A percentile compares a stretch with the other conserved stretches of the same genome.
Evolutionary conservation across 2,888 invertebrate species (phyloP).

Genomic region (Beris chalybata): DNA sequence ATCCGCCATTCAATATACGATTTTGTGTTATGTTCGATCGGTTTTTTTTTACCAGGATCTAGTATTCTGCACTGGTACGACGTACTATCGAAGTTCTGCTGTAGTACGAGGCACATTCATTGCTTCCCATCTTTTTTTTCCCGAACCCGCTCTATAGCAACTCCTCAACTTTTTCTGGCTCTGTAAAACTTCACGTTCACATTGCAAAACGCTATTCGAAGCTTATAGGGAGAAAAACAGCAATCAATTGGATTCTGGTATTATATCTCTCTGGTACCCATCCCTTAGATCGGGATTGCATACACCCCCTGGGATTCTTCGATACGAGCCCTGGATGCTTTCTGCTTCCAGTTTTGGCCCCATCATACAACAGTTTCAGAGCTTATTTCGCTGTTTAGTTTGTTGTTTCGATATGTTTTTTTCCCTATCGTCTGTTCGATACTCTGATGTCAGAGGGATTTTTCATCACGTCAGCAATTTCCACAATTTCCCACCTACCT

Average conservation of each 20-base stretch:
- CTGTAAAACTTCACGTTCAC: slow-evolving; percentile 5
- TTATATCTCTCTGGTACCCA: slow-evolving; percentile 21
- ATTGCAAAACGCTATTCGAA: slow-evolving; percentile 34
- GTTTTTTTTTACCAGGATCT: slow-evolving; percentile 16
- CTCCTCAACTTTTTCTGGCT: background rate
- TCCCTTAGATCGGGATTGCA: slow-evolving; percentile 1
- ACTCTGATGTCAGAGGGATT: slow-evolving; percentile 37
- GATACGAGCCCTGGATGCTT: slow-evolving; percentile 6
- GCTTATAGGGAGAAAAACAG: slow-evolving; percentile 36
- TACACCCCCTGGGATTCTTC: background rate
- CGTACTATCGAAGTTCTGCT: slow-evolving; percentile 1
- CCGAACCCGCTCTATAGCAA: slow-evolving; percentile 6
- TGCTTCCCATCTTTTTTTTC: slow-evolving; percentile 31
- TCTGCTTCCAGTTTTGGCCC: slow-evolving; percentile 33
- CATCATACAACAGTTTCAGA: slow-evolving; percentile 37
- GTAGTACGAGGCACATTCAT: slow-evolving; percentile 22
- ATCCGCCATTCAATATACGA: slow-evolving; percentile 31
- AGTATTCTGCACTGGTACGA: slow-evolving; percentile 14
- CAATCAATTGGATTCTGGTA: slow-evolving; percentile 38
- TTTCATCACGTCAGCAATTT: slow-evolving; percentile 45
- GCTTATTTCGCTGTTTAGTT: slow-evolving; percentile 36
- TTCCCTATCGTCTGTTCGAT: slow-evolving; percentile 27
- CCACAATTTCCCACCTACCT: slow-evolving; percentile 40
- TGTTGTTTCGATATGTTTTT: slow-evolving; percentile 39
- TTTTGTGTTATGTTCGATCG: slow-evolving; percentile 21